Evolutionary conservation across 2,888 invertebrate species (phyloP).

Genomic region (Acrocera orbiculus): DNA sequence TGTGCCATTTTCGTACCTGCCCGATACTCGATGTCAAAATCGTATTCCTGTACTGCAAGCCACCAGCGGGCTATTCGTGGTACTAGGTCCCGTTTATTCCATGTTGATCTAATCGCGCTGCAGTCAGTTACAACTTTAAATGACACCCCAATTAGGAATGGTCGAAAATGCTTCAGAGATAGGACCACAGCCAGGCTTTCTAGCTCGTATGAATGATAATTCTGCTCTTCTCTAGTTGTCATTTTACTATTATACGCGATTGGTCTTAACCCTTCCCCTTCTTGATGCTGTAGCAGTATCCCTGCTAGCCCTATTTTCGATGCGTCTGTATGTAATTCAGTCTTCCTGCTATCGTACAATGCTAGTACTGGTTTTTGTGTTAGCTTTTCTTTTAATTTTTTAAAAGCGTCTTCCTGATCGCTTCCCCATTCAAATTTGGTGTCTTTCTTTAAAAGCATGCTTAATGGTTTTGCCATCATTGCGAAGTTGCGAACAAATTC

Average conservation of each 20-base stretch:
- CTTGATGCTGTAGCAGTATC: background rate
- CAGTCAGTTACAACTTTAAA: background rate
- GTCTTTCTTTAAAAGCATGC: conserved; percentile 7
- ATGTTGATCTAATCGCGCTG: background rate
- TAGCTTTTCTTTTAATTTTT: conserved; percentile 3
- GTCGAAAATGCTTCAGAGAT: background rate
- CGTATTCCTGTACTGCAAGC: conserved; percentile 17
- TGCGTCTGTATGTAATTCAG: background rate
- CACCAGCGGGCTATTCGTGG: conserved; percentile 8
- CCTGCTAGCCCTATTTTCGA: background rate
- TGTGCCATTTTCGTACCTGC: background rate
- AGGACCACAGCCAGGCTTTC: background rate
- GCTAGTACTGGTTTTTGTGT: conserved; percentile 11
- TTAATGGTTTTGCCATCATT: conserved; percentile 5
- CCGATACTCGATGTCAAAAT: background rate
- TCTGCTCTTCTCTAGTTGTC: background rate
- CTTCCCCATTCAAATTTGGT: conserved; percentile 1
- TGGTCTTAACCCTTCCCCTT: background rate
- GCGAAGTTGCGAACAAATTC: conserved; percentile 7
- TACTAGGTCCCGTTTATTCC: background rate
- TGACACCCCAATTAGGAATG: background rate
- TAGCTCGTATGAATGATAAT: background rate
- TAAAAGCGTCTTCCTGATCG: background rate
- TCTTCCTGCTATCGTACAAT: conserved; percentile 6
- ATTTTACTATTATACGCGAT: conserved; percentile 10